Base-by-base conservation (phyloP, 2,888 invertebrate genomes). In the Trimorus sp. region DNA sequence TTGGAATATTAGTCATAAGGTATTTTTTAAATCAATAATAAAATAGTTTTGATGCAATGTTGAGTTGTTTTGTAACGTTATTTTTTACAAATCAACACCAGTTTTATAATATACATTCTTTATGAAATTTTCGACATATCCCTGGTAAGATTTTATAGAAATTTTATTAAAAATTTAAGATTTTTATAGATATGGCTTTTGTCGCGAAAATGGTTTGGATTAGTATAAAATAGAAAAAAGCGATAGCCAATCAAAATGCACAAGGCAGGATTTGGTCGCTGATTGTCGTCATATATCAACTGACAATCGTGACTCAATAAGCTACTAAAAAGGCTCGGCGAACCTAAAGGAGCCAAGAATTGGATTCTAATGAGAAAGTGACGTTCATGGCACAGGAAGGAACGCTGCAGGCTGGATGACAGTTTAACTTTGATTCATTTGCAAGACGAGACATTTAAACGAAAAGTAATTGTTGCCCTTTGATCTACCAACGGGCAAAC, bases 291-390 rank as follows among this genome's bases (percentile, higher is more conserved):
- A 45, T 68, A 56, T 5, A 68, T 42, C 37, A 56, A 45, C 26
- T 38, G 45, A 68, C 54, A 68, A 58, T 58, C 69, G 49, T 69
- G 69, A 69, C 69, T 69, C 69, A 69, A 58, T 58, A 48, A 15
- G 42, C 12, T 58, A 58, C 69, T 37, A 58, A 69, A 69, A 69
- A 69, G 69, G 58, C 58, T 58, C 37, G 49, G 49, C 58, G 58
- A 45, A 69, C 69, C 69, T 58, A 58, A 69, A 69, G 37, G 15
- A 56, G 69, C 12, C 58, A 69, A 58, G 69, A 69, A 69, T 69
- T 56, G 58, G 49, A 58, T 69, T 69, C 69, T 69, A 69, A 58
- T 69, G 69, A 58, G 58, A 54, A 68, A 68, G 54, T 11, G 54
- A 68, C n/a, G 26, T 26, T 26, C 26, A 56, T 48, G 58, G 48